Evolutionary conservation across 2,888 invertebrate species (phyloP).

Genomic region (Netelia melanura): DNA sequence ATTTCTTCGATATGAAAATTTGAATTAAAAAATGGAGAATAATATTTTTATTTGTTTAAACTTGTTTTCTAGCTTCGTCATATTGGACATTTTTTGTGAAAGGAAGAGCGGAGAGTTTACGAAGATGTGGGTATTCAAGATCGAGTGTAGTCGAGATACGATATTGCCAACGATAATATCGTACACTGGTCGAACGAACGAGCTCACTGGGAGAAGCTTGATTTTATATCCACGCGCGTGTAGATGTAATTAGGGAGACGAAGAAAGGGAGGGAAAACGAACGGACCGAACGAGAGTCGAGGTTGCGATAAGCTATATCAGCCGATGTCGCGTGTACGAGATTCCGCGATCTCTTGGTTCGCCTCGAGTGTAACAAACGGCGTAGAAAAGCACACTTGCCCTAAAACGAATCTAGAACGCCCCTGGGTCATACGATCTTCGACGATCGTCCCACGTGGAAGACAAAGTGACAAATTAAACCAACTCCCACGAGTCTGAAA

Average conservation of each 20-base stretch:
- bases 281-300: not conserved
- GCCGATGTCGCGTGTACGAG: too few relatives aligned
- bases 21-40: not conserved
- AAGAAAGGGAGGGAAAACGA: conserved; percentile 5
- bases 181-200: not conserved
- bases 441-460: too few relatives aligned
- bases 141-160: not conserved
- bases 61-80: not conserved
- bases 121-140: conserved; percentile 3
- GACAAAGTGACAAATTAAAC: not conserved
- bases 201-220: not conserved
- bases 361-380: too few relatives aligned
- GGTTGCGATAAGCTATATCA: too few relatives aligned
- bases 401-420: too few relatives aligned
- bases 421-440: too few relatives aligned
- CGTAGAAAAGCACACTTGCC: too few relatives aligned
- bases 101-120: not conserved
- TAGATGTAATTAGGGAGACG: conserved; percentile 32
- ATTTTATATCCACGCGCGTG: not conserved
- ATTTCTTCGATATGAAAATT: not conserved
- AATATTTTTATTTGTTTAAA: not conserved
- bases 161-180: not conserved
- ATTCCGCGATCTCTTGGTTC: too few relatives aligned
- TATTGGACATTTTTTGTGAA: not conserved
- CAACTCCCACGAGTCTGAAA: not conserved